Base-by-base conservation (phyloP, 2,888 invertebrate genomes). In the Lithophane ornitopus region DNA sequence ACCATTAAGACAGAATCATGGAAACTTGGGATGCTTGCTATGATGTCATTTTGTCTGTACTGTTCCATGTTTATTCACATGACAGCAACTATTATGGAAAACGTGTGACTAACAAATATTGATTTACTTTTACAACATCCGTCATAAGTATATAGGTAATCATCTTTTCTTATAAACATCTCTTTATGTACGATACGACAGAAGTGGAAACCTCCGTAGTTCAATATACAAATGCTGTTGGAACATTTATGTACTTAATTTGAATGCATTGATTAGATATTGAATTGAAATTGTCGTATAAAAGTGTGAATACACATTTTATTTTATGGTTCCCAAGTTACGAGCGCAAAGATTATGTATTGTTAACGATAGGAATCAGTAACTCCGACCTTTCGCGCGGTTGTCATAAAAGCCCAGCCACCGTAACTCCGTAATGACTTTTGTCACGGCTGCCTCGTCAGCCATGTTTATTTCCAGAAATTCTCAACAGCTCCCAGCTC, bases 341-440 rank as follows among this genome's bases (percentile, higher is more conserved):
- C 82, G 84, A 86, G 76, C 77, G 82, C 82, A 76, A 66, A 84
- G 85, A 86, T 89, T 82, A 84, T 85, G 66, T 69, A 73, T 77
- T 84, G 80, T 86, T 88, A 88, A 87, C 81, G 85, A 88, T 88
- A 85, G 83, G 71, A 88, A 88, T 84, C 88, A 86, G 84, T 84
- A 84, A 78, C 78, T 82, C 76, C 79, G 81, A 87, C 85, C 88
- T 90, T 87, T 90, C 82, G 85, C 85, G 76, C 78, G 78, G 85
- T 87, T 85, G 85, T 89, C 87, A 85, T 89, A 89, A 91, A 91
- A 87, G 84, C 82, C 56, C 74, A 83, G 66, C 66, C 65, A 68
- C 76, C 74, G 69, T 76, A 65, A 82, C 76, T 44, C 52, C 66
- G 54, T 80, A 78, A 76, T 79, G 74, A 69, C 49, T 69, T 78